phyloP scores from a whole-genome alignment of 2,797 vertebrate species.

The Chelon auratus region DNA sequence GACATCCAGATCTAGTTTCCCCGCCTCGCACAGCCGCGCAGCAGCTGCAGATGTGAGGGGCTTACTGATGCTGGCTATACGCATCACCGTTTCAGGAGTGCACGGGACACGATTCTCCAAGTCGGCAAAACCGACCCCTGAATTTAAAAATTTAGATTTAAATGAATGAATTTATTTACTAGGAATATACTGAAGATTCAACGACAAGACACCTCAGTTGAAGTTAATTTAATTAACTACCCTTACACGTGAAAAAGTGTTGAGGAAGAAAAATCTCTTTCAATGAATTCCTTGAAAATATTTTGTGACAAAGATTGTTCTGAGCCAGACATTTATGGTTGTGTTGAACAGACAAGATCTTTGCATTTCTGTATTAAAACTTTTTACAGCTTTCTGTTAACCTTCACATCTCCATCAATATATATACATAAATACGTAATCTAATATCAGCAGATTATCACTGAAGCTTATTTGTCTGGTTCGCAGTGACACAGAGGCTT shows the following conservation, averaged over 20 bases:
- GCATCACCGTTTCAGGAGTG: conserved; percentile 90
- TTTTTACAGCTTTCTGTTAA: background rate
- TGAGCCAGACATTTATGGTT: too few species aligned
- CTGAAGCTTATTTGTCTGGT: too few species aligned
- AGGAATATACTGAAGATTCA: background rate
- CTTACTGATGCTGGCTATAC: conserved; percentile 98
- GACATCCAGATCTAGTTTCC: conserved; percentile 92
- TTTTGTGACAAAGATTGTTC: too few species aligned
- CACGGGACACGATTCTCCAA: conserved; percentile 94
- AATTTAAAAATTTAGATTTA: conserved; percentile 10
- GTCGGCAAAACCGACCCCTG: conserved; percentile 95
- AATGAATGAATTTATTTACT: background rate
- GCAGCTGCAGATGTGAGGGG: conserved; percentile 92
- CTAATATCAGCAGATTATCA: too few species aligned
- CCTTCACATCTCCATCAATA: background rate
- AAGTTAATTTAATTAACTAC: too few species aligned
- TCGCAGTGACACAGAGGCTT: too few species aligned
- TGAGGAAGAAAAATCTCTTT: too few species aligned
- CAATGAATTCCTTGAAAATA: too few species aligned
- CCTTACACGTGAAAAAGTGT: too few species aligned
- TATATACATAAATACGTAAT: too few species aligned
- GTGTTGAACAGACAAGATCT: too few species aligned
- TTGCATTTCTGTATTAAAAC: background rate
- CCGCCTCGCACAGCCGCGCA: conserved; percentile 92
- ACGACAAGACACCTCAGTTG: background rate